Conservation (phyloP, 2,888 invertebrate genomes). For the Anoplius nigerrimus region DNA sequence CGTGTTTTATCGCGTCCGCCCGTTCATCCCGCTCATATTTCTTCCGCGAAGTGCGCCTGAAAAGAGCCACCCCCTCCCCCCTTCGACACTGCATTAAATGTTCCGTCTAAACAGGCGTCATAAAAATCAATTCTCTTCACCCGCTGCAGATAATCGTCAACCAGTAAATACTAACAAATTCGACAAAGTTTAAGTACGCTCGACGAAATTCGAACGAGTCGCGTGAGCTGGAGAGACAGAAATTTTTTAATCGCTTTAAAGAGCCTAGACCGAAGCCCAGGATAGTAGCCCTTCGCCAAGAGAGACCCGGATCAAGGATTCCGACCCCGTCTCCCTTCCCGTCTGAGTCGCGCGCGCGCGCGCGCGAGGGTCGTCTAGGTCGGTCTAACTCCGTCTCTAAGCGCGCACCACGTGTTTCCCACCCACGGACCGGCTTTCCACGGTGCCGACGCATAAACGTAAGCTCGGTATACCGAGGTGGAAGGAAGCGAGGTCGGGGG, state of each 20-base stretch:
- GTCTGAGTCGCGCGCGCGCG: constrained; percentile 3
- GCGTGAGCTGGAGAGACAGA: no score
- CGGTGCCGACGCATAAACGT: constrained; percentile 25
- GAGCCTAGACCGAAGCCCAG: no score
- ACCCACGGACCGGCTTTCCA: constrained; percentile 8
- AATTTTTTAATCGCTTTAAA: no score
- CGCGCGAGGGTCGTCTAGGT: not conserved
- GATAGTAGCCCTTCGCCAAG: no score
- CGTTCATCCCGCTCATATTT: constrained; percentile 11
- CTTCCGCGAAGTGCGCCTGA: not conserved
- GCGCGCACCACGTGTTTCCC: constrained; percentile 10
- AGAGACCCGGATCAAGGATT: constrained; percentile 33
- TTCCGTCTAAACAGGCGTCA: no score
- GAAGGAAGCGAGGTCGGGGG: not conserved
- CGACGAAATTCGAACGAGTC: no score
- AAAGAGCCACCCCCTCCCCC: no score
- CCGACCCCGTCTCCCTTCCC: not conserved
- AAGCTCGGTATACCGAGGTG: constrained; percentile 12
- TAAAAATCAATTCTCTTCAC: no score
- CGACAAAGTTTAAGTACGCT: no score
- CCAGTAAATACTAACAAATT: no score
- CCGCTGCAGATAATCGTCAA: no score
- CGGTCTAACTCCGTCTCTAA: constrained; percentile 1
- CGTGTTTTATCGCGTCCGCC: constrained; percentile 27
- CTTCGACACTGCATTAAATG: no score